Conservation (phyloP, 1,140 invertebrate species). For the Oryctes rhinoceros region DNA sequence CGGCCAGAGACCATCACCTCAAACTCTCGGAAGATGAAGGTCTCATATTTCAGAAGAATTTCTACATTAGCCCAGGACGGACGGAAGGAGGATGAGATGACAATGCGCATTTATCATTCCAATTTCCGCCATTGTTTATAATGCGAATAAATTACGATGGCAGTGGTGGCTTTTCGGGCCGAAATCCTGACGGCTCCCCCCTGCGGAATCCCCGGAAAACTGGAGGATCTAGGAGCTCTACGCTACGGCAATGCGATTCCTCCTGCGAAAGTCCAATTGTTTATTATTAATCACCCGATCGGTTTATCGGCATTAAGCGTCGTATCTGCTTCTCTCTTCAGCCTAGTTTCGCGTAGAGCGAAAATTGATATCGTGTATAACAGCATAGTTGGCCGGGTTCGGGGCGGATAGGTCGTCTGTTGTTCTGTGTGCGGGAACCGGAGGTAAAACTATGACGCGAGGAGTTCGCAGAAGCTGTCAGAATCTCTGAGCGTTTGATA, state of each 20-base stretch:
- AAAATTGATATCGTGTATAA: slow-evolving; percentile 33
- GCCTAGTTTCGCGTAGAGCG: neutral
- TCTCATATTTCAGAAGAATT: slow-evolving; percentile 6
- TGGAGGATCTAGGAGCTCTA: neutral
- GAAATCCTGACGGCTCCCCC: neutral
- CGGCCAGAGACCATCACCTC: slow-evolving; percentile 12
- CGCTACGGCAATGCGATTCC: neutral
- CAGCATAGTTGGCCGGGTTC: neutral
- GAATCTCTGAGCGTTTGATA: slow-evolving; percentile 25
- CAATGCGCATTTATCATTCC: slow-evolving; percentile 5
- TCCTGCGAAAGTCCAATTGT: slow-evolving; percentile 17
- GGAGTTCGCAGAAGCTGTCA: slow-evolving; percentile 4
- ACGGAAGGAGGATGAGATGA: neutral
- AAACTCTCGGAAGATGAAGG: slow-evolving; percentile 13
- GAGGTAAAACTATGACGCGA: neutral
- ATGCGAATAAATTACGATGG: neutral
- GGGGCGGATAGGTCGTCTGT: too few relatives aligned
- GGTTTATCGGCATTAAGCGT: slow-evolving; percentile 19
- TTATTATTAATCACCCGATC: slow-evolving; percentile 35
- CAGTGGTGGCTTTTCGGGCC: neutral
- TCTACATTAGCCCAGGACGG: neutral
- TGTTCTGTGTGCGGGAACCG: too few relatives aligned
- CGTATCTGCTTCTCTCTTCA: neutral
- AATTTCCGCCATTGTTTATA: slow-evolving; percentile 18
- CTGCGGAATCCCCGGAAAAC: neutral